Percentiles rank a stretch among this genome's conserved stretches.
Conservation (phyloP, 2,113 vertebrate species). For the Aplodontia rufa region DNA sequence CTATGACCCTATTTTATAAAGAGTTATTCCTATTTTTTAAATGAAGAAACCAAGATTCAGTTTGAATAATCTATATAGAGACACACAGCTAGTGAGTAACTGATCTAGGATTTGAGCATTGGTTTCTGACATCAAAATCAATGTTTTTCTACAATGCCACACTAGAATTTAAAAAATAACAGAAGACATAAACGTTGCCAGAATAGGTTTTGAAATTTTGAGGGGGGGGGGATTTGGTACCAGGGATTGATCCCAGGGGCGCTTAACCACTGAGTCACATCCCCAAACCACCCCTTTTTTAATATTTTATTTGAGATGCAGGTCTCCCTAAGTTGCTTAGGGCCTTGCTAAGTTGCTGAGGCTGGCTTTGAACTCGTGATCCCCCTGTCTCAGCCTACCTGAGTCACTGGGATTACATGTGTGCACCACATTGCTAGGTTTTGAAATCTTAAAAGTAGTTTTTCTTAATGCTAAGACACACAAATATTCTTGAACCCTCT, state of each 20-base stretch:
- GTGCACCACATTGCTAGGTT: no score
- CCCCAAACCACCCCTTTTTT: no score
- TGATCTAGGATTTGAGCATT: slow-evolving; percentile 28
- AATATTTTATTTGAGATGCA: no score
- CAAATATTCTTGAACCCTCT: neutral
- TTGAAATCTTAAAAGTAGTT: slow-evolving; percentile 42
- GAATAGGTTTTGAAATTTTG: slow-evolving; percentile 43
- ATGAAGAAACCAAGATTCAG: neutral
- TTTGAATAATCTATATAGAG: neutral
- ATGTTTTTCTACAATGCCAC: neutral
- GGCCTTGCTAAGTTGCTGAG: no score
- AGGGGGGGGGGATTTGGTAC: no score
- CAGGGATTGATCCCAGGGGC: no score
- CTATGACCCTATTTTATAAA: neutral
- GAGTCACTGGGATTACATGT: no score
- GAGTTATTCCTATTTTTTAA: neutral
- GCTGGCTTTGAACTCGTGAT: no score
- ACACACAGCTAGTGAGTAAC: neutral
- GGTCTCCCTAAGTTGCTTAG: no score
- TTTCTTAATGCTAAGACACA: neutral
- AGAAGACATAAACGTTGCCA: neutral
- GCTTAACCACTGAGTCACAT: no score
- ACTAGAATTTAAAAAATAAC: neutral
- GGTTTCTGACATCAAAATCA: neutral
- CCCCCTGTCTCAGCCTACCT: no score